Evolutionary conservation across 2,797 vertebrate genomes (phyloP).

Genomic region (Lithobates sylvaticus): DNA sequence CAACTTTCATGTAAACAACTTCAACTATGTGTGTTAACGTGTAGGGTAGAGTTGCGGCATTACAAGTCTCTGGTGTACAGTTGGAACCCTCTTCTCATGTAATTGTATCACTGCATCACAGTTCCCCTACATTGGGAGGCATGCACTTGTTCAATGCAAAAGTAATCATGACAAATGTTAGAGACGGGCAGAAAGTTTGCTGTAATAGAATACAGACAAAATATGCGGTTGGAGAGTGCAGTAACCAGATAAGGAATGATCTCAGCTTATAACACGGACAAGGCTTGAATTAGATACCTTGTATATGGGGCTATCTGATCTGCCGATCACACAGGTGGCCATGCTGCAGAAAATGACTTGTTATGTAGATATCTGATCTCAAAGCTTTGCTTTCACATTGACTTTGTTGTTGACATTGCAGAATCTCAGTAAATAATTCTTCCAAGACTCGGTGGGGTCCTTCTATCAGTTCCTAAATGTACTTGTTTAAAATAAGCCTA

Average conservation of each 20-base stretch:
- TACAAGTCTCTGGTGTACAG: slow-evolving; percentile 5
- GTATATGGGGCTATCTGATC: slow-evolving; percentile 40
- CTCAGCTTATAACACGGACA: slow-evolving; percentile 30
- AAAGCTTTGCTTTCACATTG: slow-evolving; percentile 40
- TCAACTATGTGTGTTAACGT: no score
- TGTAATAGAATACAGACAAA: slow-evolving; percentile 19
- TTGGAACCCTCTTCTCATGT: not conserved
- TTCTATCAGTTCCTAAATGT: no score
- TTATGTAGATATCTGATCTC: slow-evolving; percentile 46
- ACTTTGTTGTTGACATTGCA: slow-evolving; percentile 55
- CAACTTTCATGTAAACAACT: no score
- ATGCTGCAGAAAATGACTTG: slow-evolving; percentile 23
- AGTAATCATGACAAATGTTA: slow-evolving; percentile 18
- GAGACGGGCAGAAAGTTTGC: not conserved
- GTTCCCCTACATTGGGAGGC: not conserved
- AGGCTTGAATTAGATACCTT: slow-evolving; percentile 28
- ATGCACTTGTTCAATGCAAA: not conserved
- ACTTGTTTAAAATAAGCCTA: no score
- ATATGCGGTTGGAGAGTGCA: not conserved
- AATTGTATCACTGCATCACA: not conserved
- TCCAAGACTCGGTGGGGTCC: not conserved
- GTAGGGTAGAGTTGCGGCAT: not conserved
- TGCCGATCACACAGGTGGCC: slow-evolving; percentile 26
- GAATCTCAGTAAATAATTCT: slow-evolving; percentile 2
- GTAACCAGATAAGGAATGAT: slow-evolving; percentile 43